These are phyloP conservation scores for Poecilia wingei DNA, from an alignment of 2,797 vertebrate genomes.

Conservation along the genomic window DNA sequence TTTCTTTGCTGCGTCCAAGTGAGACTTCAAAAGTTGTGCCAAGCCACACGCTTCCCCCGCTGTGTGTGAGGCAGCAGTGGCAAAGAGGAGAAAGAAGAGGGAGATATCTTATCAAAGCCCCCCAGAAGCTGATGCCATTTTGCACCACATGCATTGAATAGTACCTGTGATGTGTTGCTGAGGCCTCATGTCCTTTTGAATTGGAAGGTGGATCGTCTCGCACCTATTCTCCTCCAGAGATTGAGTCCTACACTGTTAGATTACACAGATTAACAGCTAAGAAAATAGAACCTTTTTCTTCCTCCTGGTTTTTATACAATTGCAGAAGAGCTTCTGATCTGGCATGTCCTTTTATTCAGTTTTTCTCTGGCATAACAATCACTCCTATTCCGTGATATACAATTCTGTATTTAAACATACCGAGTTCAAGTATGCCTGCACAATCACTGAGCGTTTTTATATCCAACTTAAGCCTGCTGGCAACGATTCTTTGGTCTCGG, in stretches of 20 bases:
- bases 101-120: conserved; percentile 72
- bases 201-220: conserved; percentile 52
- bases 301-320: conserved; percentile 33
- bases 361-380: conserved; percentile 25
- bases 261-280: conserved; percentile 51
- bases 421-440: conserved; percentile 25
- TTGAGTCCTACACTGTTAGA: conserved; percentile 47
- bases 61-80: conserved; percentile 46
- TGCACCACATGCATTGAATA: conserved; percentile 57
- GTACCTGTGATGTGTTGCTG: conserved; percentile 51
- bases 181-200: conserved; percentile 58
- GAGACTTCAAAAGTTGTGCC: conserved; percentile 81
- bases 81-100: conserved; percentile 38
- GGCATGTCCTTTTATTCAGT: conserved; percentile 30
- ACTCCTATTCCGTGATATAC: conserved; percentile 29
- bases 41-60: conserved; percentile 66
- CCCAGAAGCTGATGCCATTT: conserved; percentile 68
- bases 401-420: conserved; percentile 11
- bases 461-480: conserved; percentile 34
- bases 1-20: conserved; percentile 75
- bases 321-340: conserved; percentile 35
- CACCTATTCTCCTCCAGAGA: conserved; percentile 48
- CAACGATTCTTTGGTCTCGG: conserved; percentile 20
- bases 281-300: conserved; percentile 26
- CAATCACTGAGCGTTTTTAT: conserved; percentile 28